Percentiles rank a stretch among this genome's conserved stretches.
These are phyloP conservation scores for Hypsibius dujardini DNA, from an alignment of 1,140 invertebrate species.

Conservation along the genomic window DNA sequence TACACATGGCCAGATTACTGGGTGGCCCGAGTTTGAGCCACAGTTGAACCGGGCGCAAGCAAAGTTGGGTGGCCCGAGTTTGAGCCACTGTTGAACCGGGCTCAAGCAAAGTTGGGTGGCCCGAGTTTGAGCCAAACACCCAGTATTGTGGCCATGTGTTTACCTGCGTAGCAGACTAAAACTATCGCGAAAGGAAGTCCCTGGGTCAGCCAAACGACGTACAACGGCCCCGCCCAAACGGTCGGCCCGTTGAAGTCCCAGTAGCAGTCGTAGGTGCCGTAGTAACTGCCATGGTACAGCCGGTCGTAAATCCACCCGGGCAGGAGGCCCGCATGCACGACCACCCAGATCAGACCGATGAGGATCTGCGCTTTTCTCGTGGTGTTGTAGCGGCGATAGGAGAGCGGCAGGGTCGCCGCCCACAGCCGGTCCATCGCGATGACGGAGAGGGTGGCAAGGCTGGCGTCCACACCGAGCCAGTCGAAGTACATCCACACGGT, in stretches of 20 bases:
- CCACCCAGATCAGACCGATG: neutral
- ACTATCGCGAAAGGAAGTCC: too few relatives aligned
- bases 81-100: too few relatives aligned
- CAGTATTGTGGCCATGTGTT: too few relatives aligned
- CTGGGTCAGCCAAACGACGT: neutral
- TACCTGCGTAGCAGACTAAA: too few relatives aligned
- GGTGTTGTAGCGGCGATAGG: neutral
- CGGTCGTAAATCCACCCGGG: neutral
- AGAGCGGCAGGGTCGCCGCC: slow-evolving; percentile 2
- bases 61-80: too few relatives aligned
- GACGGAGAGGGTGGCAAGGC: neutral
- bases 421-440: neutral
- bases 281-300: neutral
- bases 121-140: too few relatives aligned
- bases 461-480: neutral
- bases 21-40: too few relatives aligned
- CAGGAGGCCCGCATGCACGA: neutral
- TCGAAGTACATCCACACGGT: slow-evolving; percentile 13
- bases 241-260: neutral
- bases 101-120: too few relatives aligned
- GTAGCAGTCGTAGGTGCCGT: neutral
- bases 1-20: too few relatives aligned
- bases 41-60: too few relatives aligned
- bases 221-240: neutral
- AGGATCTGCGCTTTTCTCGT: neutral